Base-by-base conservation (phyloP, 1,140 invertebrate genomes). In the Formica exsecta region DNA sequence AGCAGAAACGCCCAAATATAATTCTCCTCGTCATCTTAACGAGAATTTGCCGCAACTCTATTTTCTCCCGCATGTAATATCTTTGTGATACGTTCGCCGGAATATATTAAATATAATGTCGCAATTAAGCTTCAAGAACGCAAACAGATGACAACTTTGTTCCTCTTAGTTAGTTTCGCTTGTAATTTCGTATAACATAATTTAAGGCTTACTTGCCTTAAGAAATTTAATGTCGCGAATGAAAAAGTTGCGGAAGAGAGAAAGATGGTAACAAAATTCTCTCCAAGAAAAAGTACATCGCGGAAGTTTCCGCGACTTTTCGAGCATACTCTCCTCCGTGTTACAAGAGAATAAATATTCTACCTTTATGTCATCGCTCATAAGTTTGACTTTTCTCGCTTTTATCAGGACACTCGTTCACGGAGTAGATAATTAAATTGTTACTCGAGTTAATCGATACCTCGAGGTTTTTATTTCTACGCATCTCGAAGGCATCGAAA, bases 221-320 rank as follows among this genome's bases (percentile, higher is more conserved):
- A 41, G 65, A 80, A 80, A 71, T 80, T 70, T 70, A 80, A 80
- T 57, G 77, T 57, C 65, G 48, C 65, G 36, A 71, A 71, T 70
- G 36, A 41, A 80, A 57, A 80, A 80, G 77, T 80, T 80, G 65
- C 44, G 64, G 41, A 51, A 19, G 13, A 16, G 16, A 51, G 16
- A 19, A 16, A 51, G 16, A 51, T n/a, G 48, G n/a, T 71, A 80
- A 80, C 65, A 65, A 32, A 80, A 80, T 80, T 38, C 54, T 71
- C 65, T 36, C 64, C 16, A 2, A 57, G 65, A 36, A 70, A 71
- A 80, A 59, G 77, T 80, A 80, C 65, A 57, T 59, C 48, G 48
- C 65, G 4, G 9, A 41, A 80, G 77, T 70, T 80, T 29, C 59
- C 65, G 77, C 65, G n/a, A 57, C 64, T 71, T 70, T 80, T 71